Evolutionary conservation across 2,888 invertebrate genomes (phyloP), one percentile per base, ranked within the genome.

Genomic region (Barypeithes pellucidus): DNA sequence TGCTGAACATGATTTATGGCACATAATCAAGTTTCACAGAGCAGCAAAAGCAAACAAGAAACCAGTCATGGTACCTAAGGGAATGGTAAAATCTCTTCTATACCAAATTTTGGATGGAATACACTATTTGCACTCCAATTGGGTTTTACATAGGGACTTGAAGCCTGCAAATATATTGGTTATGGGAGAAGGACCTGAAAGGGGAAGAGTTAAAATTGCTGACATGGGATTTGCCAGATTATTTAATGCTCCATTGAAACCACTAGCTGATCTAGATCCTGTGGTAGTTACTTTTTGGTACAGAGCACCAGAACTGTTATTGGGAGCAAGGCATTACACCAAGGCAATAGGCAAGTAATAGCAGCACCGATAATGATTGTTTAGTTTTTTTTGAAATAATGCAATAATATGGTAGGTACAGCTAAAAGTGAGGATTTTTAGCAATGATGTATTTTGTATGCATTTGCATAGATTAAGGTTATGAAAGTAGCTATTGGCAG

Each of bases 281-380:
- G 99, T 99, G 1, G 99, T 99, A 50, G 99, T 99, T 2, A 99
- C 99, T 77, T 99, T 99, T 88, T 99, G 99, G 98, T 99, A 99
- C 86, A 90, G 99, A 83, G 99, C 99, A 1, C 99, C 99, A 0
- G 99, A 99, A 86, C 86, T 98, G 70, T 87, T 98, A 60, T 88
- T 98, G 22, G 98, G 96, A 18, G 98, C 98, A 33, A 91, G 98
- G 72, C 98, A 98, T 90, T 98, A 98, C 83, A 98, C 98, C 3
- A 98, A 98, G 88, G 98, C 98, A 75, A 98, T 98, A 81, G 95
- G 95, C 95, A 88, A 76, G 75, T 41, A 14, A 73, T 72, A 54
- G 33, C 60, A 12, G 22, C 4, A 11, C 54, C 18, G 11, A 62
- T 9, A 2, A 2, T 5, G 5, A 29, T 29, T 29, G 5, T 29